Conservation (phyloP, 2,888 invertebrate species). For the Liopterus haemorrhoidalis region DNA sequence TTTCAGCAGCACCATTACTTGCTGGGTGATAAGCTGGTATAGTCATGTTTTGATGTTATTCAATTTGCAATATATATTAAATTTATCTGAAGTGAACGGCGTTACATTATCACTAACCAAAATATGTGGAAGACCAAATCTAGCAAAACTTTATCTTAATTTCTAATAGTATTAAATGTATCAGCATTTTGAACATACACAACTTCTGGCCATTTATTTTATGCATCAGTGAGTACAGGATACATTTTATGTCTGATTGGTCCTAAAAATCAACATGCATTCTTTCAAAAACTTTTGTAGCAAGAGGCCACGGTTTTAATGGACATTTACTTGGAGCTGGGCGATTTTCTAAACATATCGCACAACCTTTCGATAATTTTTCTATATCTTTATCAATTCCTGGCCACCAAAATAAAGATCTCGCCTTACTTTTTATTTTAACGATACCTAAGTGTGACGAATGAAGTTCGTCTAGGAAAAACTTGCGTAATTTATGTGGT, state of each 20-base stretch:
- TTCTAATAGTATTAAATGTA: slow-evolving; percentile 13
- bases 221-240: slow-evolving; percentile 20
- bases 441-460: slow-evolving; percentile 25
- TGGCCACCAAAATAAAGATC: slow-evolving; percentile 23
- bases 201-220: slow-evolving; percentile 24
- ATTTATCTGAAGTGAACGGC: slow-evolving; percentile 25
- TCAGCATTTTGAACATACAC: slow-evolving; percentile 5
- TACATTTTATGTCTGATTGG: slow-evolving; percentile 15
- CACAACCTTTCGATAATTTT: slow-evolving; percentile 18
- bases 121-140: slow-evolving; percentile 24
- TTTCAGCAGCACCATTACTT: slow-evolving; percentile 30
- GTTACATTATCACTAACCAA: slow-evolving; percentile 26
- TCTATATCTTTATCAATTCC: slow-evolving; percentile 18
- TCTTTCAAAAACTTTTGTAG: slow-evolving; percentile 18
- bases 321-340: slow-evolving; percentile 17
- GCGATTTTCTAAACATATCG: slow-evolving; percentile 9
- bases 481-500: slow-evolving; percentile 13
- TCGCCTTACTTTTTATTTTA: slow-evolving; percentile 23
- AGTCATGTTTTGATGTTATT: slow-evolving; percentile 23
- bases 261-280: slow-evolving; percentile 20
- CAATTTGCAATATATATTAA: slow-evolving; percentile 19
- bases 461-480: slow-evolving; percentile 23
- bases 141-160: slow-evolving; percentile 21
- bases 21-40: slow-evolving; percentile 22
- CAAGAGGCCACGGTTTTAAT: slow-evolving; percentile 13